A percentile compares a stretch with the other conserved stretches of the same genome.
Evolutionary conservation across 2,888 invertebrate genomes (phyloP).

Genomic region (Melanostoma mellinum): DNA sequence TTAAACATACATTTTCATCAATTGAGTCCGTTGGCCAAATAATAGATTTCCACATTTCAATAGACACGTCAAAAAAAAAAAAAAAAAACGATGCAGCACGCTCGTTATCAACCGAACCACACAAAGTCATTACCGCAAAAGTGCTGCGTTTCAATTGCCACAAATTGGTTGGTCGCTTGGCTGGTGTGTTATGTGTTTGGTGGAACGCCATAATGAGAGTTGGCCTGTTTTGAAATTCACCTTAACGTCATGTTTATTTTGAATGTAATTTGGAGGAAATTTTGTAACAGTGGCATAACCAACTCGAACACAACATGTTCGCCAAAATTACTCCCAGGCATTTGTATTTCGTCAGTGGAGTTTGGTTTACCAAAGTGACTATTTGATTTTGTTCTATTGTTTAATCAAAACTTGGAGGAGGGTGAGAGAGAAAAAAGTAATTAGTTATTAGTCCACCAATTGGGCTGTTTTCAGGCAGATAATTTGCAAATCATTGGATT

Average conservation of each 20-base stretch:
- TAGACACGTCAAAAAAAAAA: background rate
- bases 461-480: no score
- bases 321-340: no score
- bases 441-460: no score
- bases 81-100: background rate
- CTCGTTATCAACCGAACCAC: conserved; percentile 7
- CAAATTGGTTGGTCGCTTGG: background rate
- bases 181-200: background rate
- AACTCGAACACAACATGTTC: no score
- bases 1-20: conserved; percentile 6
- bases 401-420: no score
- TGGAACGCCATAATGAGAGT: conserved; percentile 30
- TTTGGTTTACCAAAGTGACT: no score
- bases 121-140: conserved; percentile 32
- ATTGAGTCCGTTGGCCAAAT: conserved; percentile 10
- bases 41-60: conserved; percentile 14
- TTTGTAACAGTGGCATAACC: conserved; percentile 35
- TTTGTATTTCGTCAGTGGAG: no score
- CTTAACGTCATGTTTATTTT: conserved; percentile 45
- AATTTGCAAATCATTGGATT: no score
- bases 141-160: conserved; percentile 5
- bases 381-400: no score
- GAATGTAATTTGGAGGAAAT: conserved; percentile 43
- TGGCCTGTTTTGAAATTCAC: conserved; percentile 16
- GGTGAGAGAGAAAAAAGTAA: no score